Evolutionary conservation across 2,797 vertebrate genomes (phyloP).

Genomic region (Tapirus indicus): DNA sequence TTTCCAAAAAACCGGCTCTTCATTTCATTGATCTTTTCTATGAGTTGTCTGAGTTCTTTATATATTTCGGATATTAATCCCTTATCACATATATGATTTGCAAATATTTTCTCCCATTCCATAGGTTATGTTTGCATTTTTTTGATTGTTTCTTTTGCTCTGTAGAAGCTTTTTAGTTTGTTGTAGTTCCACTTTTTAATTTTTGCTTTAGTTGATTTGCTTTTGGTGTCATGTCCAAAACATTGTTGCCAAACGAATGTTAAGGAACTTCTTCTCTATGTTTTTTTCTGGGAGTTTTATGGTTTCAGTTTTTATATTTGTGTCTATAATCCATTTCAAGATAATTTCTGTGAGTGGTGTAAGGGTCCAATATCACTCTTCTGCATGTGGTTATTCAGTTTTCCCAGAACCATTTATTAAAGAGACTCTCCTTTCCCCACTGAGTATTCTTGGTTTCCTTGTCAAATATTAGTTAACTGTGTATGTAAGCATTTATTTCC

Average conservation of each 20-base stretch:
- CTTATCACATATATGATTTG: background rate
- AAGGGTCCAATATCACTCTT: background rate
- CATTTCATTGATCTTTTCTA: background rate
- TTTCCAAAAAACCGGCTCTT: background rate
- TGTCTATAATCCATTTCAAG: background rate
- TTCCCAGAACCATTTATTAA: background rate
- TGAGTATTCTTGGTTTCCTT: background rate
- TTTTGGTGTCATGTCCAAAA: background rate
- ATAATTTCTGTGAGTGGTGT: background rate
- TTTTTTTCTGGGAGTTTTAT: background rate
- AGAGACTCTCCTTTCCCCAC: background rate
- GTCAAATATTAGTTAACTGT: background rate
- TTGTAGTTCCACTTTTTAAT: background rate
- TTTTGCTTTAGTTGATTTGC: background rate
- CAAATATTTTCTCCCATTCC: background rate
- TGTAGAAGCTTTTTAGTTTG: background rate
- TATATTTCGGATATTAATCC: background rate
- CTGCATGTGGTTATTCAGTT: background rate
- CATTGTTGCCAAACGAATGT: background rate
- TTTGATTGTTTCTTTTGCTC: background rate
- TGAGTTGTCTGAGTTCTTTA: background rate
- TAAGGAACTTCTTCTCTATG: background rate
- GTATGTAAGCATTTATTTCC: background rate
- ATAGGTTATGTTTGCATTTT: background rate
- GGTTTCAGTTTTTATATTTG: background rate